phyloP scores from a whole-genome alignment of 2,888 invertebrate species.

The Cephonodes hylas region DNA sequence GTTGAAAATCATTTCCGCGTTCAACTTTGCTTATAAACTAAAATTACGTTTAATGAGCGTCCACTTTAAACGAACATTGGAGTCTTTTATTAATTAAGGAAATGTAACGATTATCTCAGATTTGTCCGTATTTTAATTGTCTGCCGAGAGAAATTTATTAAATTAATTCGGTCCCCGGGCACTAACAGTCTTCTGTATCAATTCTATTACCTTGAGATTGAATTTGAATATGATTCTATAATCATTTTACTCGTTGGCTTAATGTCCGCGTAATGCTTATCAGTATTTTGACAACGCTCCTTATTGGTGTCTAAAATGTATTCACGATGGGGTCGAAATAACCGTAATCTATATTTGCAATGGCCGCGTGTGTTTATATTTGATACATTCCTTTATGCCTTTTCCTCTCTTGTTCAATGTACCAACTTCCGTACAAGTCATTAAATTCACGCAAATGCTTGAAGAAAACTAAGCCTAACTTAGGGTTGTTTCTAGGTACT shows the following conservation, averaged over 20 bases:
- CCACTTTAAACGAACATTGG: conserved; percentile 23
- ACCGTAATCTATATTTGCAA: background rate
- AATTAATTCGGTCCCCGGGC: conserved; percentile 43
- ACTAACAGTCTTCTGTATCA: conserved; percentile 54
- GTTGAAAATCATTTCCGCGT: conserved; percentile 29
- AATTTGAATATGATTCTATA: conserved; percentile 41
- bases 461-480: conserved; percentile 41
- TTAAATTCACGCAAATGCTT: conserved; percentile 42
- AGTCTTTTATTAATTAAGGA: conserved; percentile 34
- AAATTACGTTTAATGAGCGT: conserved; percentile 21
- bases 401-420: background rate
- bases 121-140: conserved; percentile 40
- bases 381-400: background rate
- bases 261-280: background rate
- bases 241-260: conserved; percentile 24
- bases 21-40: conserved; percentile 27
- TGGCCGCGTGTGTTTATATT: too few relatives aligned
- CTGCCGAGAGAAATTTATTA: conserved; percentile 44
- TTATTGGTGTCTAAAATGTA: background rate
- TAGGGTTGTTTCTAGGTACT: conserved; percentile 37
- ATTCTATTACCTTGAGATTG: conserved; percentile 39
- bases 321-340: background rate
- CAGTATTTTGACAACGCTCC: background rate
- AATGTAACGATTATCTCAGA: conserved; percentile 38
- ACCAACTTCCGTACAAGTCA: conserved; percentile 20